Conservation (phyloP, 2,888 invertebrate genomes). For the Lobophora halterata region DNA sequence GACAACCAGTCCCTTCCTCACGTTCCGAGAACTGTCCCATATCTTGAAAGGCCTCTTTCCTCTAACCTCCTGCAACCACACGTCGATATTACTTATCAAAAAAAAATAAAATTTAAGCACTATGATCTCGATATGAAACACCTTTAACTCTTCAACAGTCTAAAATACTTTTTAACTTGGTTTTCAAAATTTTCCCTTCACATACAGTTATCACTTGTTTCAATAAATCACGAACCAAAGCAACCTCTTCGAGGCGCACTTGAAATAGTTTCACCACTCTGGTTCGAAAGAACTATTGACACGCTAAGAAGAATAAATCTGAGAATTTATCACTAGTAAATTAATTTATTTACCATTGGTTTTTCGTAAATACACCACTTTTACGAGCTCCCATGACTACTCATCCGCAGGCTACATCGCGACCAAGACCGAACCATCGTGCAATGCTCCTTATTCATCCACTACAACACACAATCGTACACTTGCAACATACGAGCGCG, state of each 20-base stretch:
- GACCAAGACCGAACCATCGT: constrained; percentile 26
- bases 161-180: no score
- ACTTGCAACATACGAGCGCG: no score
- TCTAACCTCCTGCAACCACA: constrained; percentile 89
- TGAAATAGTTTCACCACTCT: no score
- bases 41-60: constrained; percentile 98
- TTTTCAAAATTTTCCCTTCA: no score
- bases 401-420: constrained; percentile 25
- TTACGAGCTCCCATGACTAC: constrained; percentile 32
- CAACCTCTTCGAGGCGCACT: no score
- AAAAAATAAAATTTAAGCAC: neutral
- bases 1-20: constrained; percentile 95
- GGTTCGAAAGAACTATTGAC: no score
- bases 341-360: constrained; percentile 32
- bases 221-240: no score
- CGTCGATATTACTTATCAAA: constrained; percentile 6
- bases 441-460: constrained; percentile 24
- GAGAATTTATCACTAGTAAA: neutral
- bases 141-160: no score
- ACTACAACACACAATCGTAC: constrained; percentile 24
- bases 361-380: constrained; percentile 29
- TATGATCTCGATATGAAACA: neutral
- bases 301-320: no score
- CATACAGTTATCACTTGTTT: no score
- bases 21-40: constrained; percentile 97